Evolutionary conservation across 2,888 invertebrate species (phyloP), one percentile per base, ranked within the genome.

Genomic region (Caenorhabditis afra): DNA sequence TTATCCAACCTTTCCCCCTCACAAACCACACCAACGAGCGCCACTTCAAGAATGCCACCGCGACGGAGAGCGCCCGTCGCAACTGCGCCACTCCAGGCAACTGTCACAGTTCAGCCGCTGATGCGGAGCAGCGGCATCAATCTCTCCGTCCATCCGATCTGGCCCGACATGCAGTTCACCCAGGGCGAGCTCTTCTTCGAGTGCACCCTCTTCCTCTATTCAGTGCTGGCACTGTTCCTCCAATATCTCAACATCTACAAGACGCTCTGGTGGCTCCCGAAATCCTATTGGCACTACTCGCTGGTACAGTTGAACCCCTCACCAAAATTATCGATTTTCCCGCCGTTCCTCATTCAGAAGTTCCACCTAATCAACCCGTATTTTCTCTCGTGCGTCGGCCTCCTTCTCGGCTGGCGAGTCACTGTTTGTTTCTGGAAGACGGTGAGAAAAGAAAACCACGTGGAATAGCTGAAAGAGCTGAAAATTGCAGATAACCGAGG

Each of bases 231-330:
- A 0, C 94, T 95, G 22, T 91, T 94, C 66, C 92, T 97, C 68
- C 98, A 99, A 91, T 95, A 96, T 90, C 92, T 98, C 49, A 96
- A 98, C 92, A 93, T 98, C 44, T 98, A 98, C 90, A 94, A 96
- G 85, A 96, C 96, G 1, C 94, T 95, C 14, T 99, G 97, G 96
- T 99, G 98, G 98, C 91, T 97, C 64, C 96, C 96, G 0, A 94
- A 97, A 90, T 96, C 96, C 0, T 94, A 95, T 90, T 95, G 94
- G 76, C 94, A 94, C 88, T 94, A 95, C 90, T 94, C 95, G 76
- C 93, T 97, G 93, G 29, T 29, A 29, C n/a, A n/a, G n/a, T n/a
- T n/a, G n/a, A n/a, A n/a, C n/a, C n/a, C n/a, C 14, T 4, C 14
- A 16, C 10, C 14, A 20, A 10, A 35, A 18, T 55, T 16, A 55